A percentile compares a stretch with the other conserved stretches of the same genome.
Conservation (phyloP, 2,797 vertebrate genomes). For the Phrynocephalus vlangalii region DNA sequence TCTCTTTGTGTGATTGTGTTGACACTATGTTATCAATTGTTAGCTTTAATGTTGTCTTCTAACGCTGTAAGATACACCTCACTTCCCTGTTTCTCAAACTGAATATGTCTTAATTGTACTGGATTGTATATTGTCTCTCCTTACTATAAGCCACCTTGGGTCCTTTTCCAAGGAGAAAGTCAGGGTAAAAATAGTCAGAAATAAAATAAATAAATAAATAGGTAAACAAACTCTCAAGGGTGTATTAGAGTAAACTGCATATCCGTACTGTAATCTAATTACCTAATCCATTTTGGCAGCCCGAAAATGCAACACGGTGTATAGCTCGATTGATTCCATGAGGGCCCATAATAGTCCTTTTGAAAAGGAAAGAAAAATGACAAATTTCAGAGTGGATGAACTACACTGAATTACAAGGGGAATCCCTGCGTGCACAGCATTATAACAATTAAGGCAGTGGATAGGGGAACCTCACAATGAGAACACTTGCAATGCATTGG, state of each 20-base stretch:
- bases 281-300: slow-evolving; percentile 88
- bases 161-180: too few relatives aligned
- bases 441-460: neutral
- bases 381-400: slow-evolving; percentile 27
- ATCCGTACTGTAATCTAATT: slow-evolving; percentile 43
- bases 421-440: neutral
- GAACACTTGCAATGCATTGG: neutral
- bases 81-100: too few relatives aligned
- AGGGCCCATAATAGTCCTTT: slow-evolving; percentile 87
- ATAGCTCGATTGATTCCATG: slow-evolving; percentile 86
- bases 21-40: too few relatives aligned
- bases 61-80: too few relatives aligned
- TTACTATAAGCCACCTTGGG: too few relatives aligned
- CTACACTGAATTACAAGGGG: neutral
- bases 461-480: neutral
- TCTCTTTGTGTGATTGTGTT: too few relatives aligned
- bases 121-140: too few relatives aligned
- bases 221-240: neutral
- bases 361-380: slow-evolving; percentile 49
- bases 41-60: too few relatives aligned
- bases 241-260: slow-evolving; percentile 6
- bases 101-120: too few relatives aligned
- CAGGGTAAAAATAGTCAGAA: too few relatives aligned
- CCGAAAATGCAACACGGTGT: slow-evolving; percentile 83
- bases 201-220: too few relatives aligned